These are phyloP conservation scores for Tamandua tetradactyla DNA, from an alignment of 2,797 vertebrate species.

Conservation along the genomic window DNA sequence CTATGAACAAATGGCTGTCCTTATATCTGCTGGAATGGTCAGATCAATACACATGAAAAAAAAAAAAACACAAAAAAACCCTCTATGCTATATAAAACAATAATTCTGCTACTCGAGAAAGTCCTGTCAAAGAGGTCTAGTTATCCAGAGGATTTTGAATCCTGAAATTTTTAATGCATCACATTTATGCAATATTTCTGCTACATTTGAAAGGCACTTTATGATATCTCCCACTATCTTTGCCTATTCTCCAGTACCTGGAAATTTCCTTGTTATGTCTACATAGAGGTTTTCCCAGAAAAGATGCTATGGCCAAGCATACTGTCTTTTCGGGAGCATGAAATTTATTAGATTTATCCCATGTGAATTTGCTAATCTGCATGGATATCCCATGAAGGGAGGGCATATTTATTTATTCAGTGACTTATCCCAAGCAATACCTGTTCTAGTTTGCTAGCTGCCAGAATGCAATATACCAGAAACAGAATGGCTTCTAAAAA, in stretches of 20 bases:
- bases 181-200: not conserved
- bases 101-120: not conserved
- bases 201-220: not conserved
- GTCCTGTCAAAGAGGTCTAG: not conserved
- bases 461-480: too few species aligned
- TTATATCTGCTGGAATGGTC: not conserved
- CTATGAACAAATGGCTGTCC: not conserved
- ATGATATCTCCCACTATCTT: not conserved
- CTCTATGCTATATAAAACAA: not conserved
- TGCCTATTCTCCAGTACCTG: not conserved
- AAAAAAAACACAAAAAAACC: too few species aligned
- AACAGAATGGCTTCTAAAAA: too few species aligned
- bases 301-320: not conserved
- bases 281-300: not conserved
- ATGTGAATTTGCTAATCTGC: not conserved
- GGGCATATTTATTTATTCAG: not conserved
- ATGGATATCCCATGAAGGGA: not conserved
- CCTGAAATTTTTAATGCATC: not conserved
- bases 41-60: not conserved
- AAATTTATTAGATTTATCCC: not conserved
- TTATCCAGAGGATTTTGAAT: not conserved
- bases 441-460: too few species aligned
- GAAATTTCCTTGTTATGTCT: not conserved
- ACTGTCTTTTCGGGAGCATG: not conserved
- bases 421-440: not conserved